phyloP scores from a whole-genome alignment of 2,888 invertebrate genomes.

The Odontocerum albicorne region DNA sequence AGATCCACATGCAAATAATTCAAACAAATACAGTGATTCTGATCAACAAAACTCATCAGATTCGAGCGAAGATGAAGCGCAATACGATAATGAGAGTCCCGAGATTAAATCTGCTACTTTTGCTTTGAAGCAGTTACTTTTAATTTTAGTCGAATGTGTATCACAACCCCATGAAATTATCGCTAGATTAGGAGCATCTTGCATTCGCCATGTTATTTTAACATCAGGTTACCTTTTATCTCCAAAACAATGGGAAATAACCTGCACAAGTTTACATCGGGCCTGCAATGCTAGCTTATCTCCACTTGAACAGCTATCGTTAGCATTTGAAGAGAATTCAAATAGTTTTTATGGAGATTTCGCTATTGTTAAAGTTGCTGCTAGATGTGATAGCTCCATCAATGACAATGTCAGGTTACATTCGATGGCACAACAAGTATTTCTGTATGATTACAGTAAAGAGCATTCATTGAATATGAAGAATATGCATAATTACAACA shows the following conservation, averaged over 20 bases:
- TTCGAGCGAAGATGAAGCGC: conserved; percentile 39
- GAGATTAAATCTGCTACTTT: conserved; percentile 64
- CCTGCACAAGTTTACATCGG: conserved; percentile 78
- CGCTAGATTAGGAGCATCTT: conserved; percentile 89
- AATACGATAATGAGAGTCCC: conserved; percentile 58
- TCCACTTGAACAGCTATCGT: conserved; percentile 83
- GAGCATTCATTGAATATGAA: conserved; percentile 37
- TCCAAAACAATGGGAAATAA: conserved; percentile 83
- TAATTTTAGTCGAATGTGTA: conserved; percentile 88
- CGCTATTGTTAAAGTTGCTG: conserved; percentile 92
- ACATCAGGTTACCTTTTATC: conserved; percentile 82
- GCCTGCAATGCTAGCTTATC: conserved; percentile 86
- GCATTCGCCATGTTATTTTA: conserved; percentile 82
- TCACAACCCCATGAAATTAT: conserved; percentile 89
- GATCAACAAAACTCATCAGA: conserved; percentile 44
- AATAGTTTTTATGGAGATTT: conserved; percentile 94
- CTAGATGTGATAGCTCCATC: conserved; percentile 81
- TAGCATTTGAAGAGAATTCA: conserved; percentile 88
- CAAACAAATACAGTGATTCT: conserved; percentile 41
- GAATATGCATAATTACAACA: conserved; percentile 20
- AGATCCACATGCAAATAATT: conserved; percentile 43
- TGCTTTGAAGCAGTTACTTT: conserved; percentile 81
- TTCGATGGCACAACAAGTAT: conserved; percentile 88
- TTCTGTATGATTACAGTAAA: conserved; percentile 60
- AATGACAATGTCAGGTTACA: conserved; percentile 83